Evolutionary conservation across 2,888 invertebrate species (phyloP).

Genomic region (Chaetogeoica ovagalla): DNA sequence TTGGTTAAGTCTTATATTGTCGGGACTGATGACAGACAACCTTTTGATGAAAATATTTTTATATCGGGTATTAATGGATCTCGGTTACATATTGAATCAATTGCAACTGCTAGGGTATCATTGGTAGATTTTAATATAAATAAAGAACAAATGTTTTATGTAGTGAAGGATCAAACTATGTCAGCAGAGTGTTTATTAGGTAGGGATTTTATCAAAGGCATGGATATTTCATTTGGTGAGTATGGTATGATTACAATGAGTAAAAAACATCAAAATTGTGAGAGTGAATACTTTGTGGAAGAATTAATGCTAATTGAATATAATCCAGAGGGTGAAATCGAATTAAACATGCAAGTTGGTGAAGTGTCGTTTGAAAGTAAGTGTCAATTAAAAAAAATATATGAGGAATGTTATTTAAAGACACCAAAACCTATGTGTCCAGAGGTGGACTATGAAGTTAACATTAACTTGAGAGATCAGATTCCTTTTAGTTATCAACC

Average conservation of each 20-base stretch:
- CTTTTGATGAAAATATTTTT: not conserved
- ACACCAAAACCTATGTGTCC: too few relatives aligned
- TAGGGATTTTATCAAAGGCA: slow-evolving; percentile 7
- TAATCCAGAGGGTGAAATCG: not conserved
- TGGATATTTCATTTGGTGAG: slow-evolving; percentile 10
- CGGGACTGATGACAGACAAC: not conserved
- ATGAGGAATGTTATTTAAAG: too few relatives aligned
- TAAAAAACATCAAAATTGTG: not conserved
- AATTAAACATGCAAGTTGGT: too few relatives aligned
- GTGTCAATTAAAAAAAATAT: too few relatives aligned
- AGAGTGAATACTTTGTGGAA: not conserved
- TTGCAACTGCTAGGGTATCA: not conserved
- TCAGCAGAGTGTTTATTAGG: not conserved
- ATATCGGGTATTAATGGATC: slow-evolving; percentile 9
- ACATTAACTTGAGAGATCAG: too few relatives aligned
- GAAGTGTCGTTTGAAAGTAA: too few relatives aligned
- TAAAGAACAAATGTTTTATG: slow-evolving; percentile 8
- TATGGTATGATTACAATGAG: not conserved
- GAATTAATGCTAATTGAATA: not conserved
- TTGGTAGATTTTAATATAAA: not conserved
- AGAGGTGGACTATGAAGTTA: too few relatives aligned
- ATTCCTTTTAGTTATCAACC: too few relatives aligned
- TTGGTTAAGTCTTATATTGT: not conserved
- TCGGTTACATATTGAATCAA: not conserved
- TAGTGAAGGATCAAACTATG: slow-evolving; percentile 1